These are phyloP conservation scores for Polymixis flavicincta DNA, from an alignment of 2,888 invertebrate genomes.

Conservation along the genomic window DNA sequence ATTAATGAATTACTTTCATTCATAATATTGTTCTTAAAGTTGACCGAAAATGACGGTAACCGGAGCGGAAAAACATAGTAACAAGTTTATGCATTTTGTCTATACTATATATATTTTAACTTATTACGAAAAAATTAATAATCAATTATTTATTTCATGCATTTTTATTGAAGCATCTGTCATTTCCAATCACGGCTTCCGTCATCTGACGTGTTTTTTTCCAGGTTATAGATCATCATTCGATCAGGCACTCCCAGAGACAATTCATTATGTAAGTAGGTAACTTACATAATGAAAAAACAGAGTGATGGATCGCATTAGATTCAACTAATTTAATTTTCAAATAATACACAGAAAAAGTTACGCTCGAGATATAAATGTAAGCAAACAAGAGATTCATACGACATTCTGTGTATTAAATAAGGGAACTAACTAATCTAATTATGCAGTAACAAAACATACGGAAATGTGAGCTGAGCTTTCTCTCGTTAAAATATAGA, in stretches of 20 bases:
- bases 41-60: too few relatives aligned
- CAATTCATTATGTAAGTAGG: conserved; percentile 17
- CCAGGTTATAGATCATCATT: conserved; percentile 18
- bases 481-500: neutral
- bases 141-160: neutral
- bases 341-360: neutral
- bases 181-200: neutral
- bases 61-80: neutral
- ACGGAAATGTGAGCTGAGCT: neutral
- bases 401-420: neutral
- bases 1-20: too few relatives aligned
- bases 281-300: conserved; percentile 16
- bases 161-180: neutral
- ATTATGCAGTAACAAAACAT: neutral
- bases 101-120: too few relatives aligned
- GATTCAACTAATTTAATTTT: neutral
- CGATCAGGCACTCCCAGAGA: conserved; percentile 45
- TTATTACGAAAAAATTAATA: too few relatives aligned
- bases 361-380: too few relatives aligned
- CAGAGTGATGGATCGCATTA: conserved; percentile 34
- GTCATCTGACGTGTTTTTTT: neutral
- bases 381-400: neutral
- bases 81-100: too few relatives aligned
- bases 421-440: too few relatives aligned
- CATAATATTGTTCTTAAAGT: neutral